phyloP scores from a whole-genome alignment of 2,888 invertebrate species.

The Trissolcus brochymenae region DNA sequence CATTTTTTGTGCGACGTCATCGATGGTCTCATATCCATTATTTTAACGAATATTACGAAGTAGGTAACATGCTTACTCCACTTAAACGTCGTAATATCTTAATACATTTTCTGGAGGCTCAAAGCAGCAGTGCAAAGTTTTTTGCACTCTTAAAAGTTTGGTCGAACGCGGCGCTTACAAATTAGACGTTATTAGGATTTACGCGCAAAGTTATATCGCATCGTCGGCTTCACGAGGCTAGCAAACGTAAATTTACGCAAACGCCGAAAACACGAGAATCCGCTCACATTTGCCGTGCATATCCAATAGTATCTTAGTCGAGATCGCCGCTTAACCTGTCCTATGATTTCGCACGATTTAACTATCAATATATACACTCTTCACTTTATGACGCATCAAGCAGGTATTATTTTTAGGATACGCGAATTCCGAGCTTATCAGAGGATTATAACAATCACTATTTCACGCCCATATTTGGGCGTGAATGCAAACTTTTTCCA shows the following conservation, averaged over 20 bases:
- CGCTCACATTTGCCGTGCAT: conserved; percentile 56
- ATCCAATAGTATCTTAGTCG: conserved; percentile 60
- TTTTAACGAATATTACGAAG: conserved; percentile 50
- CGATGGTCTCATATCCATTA: conserved; percentile 41
- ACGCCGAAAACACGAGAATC: conserved; percentile 62
- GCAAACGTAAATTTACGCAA: conserved; percentile 60
- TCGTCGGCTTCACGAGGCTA: conserved; percentile 48
- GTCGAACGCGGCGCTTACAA: conserved; percentile 63
- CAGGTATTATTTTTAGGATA: conserved; percentile 27
- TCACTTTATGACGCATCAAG: conserved; percentile 26
- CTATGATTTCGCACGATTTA: conserved; percentile 38
- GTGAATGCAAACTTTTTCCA: too few relatives aligned
- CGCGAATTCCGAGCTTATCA: conserved; percentile 28
- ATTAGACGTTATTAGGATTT: conserved; percentile 70
- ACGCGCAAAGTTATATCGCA: conserved; percentile 66
- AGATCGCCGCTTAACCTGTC: conserved; percentile 42
- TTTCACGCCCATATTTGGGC: conserved; percentile 16
- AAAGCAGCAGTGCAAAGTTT: conserved; percentile 39
- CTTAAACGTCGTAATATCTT: conserved; percentile 53
- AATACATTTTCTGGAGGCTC: conserved; percentile 47
- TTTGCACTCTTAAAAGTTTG: conserved; percentile 62
- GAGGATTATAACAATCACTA: conserved; percentile 25
- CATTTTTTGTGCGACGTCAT: conserved; percentile 24
- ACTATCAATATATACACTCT: conserved; percentile 21
- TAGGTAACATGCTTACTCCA: conserved; percentile 48